A percentile compares a stretch with the other conserved stretches of the same genome.
Conservation (phyloP, 2,888 invertebrate species). For the Cheilosia vulpina region DNA sequence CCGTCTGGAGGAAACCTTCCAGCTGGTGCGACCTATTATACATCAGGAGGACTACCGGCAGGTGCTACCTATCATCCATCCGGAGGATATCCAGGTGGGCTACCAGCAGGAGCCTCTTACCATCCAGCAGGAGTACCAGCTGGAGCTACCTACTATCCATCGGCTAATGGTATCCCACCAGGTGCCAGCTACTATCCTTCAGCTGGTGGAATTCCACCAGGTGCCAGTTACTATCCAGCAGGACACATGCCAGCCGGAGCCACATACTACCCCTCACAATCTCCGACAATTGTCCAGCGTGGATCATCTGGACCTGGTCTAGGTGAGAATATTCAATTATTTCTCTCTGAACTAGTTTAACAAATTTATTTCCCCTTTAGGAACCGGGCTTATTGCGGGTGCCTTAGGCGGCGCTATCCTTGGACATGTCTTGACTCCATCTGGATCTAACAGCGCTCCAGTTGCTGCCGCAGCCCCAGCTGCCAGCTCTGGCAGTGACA, state of each 20-base stretch:
- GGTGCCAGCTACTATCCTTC: conserved; percentile 77
- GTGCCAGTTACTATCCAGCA: conserved; percentile 76
- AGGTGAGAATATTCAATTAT: conserved; percentile 77
- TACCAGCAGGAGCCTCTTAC: conserved; percentile 78
- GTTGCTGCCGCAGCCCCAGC: conserved; percentile 77
- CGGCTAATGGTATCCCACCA: conserved; percentile 76
- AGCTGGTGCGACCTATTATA: conserved; percentile 77
- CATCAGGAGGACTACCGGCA: conserved; percentile 78
- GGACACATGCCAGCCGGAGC: conserved; percentile 79
- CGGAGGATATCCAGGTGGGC: conserved; percentile 75
- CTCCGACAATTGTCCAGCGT: conserved; percentile 78
- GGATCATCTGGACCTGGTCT: conserved; percentile 82
- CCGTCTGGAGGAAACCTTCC: conserved; percentile 75
- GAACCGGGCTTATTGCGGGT: conserved; percentile 81
- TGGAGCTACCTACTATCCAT: conserved; percentile 77
- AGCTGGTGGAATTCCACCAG: conserved; percentile 74
- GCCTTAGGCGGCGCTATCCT: conserved; percentile 82
- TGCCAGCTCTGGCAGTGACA: conserved; percentile 78
- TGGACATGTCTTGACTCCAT: conserved; percentile 81
- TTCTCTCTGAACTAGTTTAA: neutral
- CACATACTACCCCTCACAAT: conserved; percentile 78
- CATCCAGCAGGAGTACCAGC: conserved; percentile 78
- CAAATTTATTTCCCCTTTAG: conserved; percentile 72
- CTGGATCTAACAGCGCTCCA: conserved; percentile 77
- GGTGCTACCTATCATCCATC: conserved; percentile 78